Conservation (phyloP, 2,888 invertebrate species). For the Ryuthela nishihirai region DNA sequence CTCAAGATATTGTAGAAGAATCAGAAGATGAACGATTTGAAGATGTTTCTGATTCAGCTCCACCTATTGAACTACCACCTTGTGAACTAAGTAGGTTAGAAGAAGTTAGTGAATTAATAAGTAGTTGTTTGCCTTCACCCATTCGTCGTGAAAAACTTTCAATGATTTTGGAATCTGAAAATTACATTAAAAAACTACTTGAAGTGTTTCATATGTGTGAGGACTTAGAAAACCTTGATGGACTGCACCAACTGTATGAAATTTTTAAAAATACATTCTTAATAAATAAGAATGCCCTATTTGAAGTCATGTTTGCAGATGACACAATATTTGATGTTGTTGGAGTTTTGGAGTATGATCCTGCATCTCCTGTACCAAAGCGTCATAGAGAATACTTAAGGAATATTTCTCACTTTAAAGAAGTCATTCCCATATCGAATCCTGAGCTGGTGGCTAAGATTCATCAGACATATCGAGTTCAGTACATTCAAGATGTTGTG, state of each 20-base stretch:
- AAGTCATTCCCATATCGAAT: slow-evolving; percentile 87
- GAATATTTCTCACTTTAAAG: slow-evolving; percentile 53
- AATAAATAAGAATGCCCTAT: slow-evolving; percentile 93
- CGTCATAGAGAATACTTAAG: slow-evolving; percentile 94
- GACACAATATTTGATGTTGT: slow-evolving; percentile 77
- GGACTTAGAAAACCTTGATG: slow-evolving; percentile 90
- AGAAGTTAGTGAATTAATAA: slow-evolving; percentile 85
- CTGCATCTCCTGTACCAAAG: slow-evolving; percentile 73
- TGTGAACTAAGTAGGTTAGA: slow-evolving; percentile 91
- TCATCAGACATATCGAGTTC: slow-evolving; percentile 98
- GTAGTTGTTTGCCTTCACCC: slow-evolving; percentile 81
- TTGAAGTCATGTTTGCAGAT: slow-evolving; percentile 94
- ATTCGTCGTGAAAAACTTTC: slow-evolving; percentile 92
- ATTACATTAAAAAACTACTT: slow-evolving; percentile 90
- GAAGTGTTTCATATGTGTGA: slow-evolving; percentile 96
- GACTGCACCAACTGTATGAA: slow-evolving; percentile 89
- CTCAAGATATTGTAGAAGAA: slow-evolving; percentile 93
- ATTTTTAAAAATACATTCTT: slow-evolving; percentile 99
- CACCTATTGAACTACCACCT: slow-evolving; percentile 89
- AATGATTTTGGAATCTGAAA: slow-evolving; percentile 85
- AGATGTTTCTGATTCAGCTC: slow-evolving; percentile 88
- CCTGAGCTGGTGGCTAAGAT: slow-evolving; percentile 94
- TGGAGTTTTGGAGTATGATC: slow-evolving; percentile 97
- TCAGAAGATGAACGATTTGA: slow-evolving; percentile 96
- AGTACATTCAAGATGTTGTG: slow-evolving; percentile 97